Evolutionary conservation across 2,113 vertebrate species (phyloP).

Genomic region (Balaeniceps rex): DNA sequence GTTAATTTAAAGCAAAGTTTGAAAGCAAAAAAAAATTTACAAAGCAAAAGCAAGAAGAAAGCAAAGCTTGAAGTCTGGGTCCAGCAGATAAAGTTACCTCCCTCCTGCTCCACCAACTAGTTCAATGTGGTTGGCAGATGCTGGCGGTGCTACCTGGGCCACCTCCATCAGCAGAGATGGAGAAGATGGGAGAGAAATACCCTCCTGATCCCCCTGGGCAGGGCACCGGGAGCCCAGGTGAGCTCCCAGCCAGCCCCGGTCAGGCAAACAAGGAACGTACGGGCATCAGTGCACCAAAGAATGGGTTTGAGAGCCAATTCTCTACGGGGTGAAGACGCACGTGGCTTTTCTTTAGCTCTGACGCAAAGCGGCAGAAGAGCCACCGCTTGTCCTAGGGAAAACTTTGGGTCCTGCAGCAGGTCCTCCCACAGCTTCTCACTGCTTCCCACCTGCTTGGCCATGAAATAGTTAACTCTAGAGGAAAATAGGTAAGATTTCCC

Average conservation of each 20-base stretch:
- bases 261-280: accelerated
- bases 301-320: background rate
- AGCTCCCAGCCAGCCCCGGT: background rate
- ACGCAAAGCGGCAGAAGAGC: background rate
- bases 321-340: accelerated
- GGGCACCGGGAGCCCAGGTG: background rate
- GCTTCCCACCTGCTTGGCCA: background rate
- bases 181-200: background rate
- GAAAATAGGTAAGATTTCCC: background rate
- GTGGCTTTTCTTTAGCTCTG: background rate
- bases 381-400: accelerated
- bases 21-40: background rate
- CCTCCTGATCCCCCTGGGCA: background rate
- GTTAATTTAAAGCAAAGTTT: background rate
- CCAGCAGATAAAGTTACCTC: background rate
- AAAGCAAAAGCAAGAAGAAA: background rate
- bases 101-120: background rate
- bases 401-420: background rate
- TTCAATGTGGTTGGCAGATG: background rate
- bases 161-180: background rate
- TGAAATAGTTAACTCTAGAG: background rate
- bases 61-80: too few relatives aligned
- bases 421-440: background rate
- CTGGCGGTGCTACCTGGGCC: background rate
- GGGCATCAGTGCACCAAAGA: background rate